Base-by-base conservation (phyloP, 2,113 vertebrate species). In the Pelobates fuscus region DNA sequence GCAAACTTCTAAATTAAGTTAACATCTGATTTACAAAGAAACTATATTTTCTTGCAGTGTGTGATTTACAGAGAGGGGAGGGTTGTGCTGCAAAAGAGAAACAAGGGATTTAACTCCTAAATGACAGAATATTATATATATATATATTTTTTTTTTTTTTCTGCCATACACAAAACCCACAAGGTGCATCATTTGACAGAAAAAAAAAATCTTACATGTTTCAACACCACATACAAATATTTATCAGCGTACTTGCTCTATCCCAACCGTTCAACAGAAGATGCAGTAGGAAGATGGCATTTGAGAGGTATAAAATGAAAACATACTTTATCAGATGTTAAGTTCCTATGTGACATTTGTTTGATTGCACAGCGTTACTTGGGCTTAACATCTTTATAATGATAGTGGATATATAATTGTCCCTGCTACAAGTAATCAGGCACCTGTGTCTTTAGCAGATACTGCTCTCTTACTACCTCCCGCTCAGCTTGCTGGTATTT, bases 401-500 rank as follows among this genome's bases (percentile, higher is more conserved):
- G 26, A 68, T 20, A 68, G 44, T 21, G 27, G 44, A 68, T 43
- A 55, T 30, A 29, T 52, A 71, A 71, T 61, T 44, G 70, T 52
- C 58, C 18, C 41, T 20, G 43, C 43, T 71, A 49, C 30, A 70
- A 37, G 21, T 43, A 70, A 59, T 70, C 54, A 70, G 54, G 32
- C 54, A 43, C 54, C 68, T 70, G 68, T 59, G 21, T 70, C 66
- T 32, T 14, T 58, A 25, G 43, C 63, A 65, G 63, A 54, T 54
- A 27, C 59, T 81, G 77, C 70, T 65, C 61, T 63, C 12, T 27
- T 49, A 21, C 41, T 63, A 54, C 49, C 63, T 54, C 30, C 65
- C 61, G 8, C 20, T 37, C 61, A 25, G 20, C 71, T 49, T 61
- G 78, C 57, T 78, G 71, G 67, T 74, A 80, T 82, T 82, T 82